These are phyloP conservation scores for Panthera leo DNA, from an alignment of 2,113 vertebrate species.

Conservation along the genomic window DNA sequence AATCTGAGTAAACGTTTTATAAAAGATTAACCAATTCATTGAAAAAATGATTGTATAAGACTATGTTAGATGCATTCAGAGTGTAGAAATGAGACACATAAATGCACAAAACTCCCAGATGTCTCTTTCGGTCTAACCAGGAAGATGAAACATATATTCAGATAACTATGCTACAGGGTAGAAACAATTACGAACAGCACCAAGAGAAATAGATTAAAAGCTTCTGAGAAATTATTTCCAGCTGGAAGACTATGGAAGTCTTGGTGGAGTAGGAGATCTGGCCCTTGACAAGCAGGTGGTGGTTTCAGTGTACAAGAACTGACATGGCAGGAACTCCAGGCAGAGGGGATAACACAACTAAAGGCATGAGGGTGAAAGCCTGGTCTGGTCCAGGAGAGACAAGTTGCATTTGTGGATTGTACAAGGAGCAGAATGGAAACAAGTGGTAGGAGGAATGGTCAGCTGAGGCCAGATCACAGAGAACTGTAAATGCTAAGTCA, in stretches of 20 bases:
- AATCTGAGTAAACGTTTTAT: slow-evolving; percentile 11
- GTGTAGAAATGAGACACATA: neutral
- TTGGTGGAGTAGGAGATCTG: neutral
- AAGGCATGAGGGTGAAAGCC: neutral
- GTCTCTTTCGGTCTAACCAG: neutral
- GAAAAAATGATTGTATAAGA: neutral
- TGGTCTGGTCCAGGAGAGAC: neutral
- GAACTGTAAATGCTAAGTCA: neutral
- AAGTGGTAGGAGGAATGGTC: neutral
- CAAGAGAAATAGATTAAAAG: neutral
- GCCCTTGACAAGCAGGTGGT: neutral
- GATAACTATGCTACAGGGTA: neutral
- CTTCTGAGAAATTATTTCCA: neutral
- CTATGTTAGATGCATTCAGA: neutral
- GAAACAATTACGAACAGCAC: neutral
- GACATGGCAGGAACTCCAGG: neutral
- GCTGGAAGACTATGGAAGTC: neutral
- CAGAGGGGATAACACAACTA: neutral
- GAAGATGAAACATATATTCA: neutral
- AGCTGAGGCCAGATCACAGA: neutral
- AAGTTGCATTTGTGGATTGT: neutral
- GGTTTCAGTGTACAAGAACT: neutral
- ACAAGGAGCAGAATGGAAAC: neutral
- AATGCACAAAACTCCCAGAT: neutral
- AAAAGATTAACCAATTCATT: neutral